Evolutionary conservation across 2,888 invertebrate species (phyloP).

Genomic region (Heliconius erato): DNA sequence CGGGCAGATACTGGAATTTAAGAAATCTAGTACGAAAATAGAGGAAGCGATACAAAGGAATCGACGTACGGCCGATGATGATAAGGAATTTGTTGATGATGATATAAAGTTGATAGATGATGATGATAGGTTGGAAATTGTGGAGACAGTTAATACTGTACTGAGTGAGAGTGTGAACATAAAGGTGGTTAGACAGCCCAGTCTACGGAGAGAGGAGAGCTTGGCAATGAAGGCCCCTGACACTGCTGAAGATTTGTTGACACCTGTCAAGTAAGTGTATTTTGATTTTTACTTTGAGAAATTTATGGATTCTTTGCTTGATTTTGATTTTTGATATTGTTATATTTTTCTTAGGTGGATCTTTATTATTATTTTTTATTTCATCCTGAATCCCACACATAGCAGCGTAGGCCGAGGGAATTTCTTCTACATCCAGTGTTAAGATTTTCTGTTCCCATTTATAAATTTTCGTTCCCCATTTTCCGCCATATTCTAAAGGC

Average conservation of each 20-base stretch:
- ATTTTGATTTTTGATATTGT: too few species aligned
- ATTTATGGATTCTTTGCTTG: background rate
- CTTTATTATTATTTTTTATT: too few species aligned
- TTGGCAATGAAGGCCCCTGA: constrained; percentile 14
- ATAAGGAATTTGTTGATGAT: constrained; percentile 48
- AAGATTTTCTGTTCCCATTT: too few species aligned
- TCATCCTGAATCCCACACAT: too few species aligned
- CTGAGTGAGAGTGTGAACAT: constrained; percentile 28
- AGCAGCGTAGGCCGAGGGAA: too few species aligned
- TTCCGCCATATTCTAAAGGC: too few species aligned
- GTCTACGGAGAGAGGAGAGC: constrained; percentile 4
- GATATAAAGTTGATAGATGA: constrained; percentile 55
- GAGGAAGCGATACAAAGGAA: constrained; percentile 72
- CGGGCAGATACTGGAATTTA: constrained; percentile 76
- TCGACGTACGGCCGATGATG: constrained; percentile 52
- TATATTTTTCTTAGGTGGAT: too few species aligned
- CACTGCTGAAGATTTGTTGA: constrained; percentile 27
- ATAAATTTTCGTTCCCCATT: too few species aligned
- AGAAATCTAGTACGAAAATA: constrained; percentile 74
- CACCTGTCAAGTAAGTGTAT: constrained; percentile 41
- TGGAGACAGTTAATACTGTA: constrained; percentile 52
- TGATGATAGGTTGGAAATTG: constrained; percentile 52
- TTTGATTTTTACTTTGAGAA: background rate
- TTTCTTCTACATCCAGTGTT: too few species aligned
- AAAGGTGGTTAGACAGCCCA: constrained; percentile 4